Conservation (phyloP, 1,140 invertebrate genomes). For the Lepidurus arcticus region DNA sequence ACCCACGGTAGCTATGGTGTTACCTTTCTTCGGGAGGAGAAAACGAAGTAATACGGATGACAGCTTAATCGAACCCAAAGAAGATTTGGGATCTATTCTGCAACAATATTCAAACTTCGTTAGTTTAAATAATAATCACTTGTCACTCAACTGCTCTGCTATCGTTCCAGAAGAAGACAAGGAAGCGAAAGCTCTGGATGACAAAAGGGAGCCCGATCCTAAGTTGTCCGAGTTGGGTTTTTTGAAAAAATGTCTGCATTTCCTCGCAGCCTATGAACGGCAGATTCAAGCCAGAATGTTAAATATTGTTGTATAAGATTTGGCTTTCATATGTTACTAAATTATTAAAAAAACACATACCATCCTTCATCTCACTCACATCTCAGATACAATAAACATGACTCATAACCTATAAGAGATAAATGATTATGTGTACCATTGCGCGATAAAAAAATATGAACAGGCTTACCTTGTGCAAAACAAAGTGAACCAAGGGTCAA, state of each 20-base stretch:
- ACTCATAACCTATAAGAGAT: too few relatives aligned
- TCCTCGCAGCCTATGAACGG: not conserved
- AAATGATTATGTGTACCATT: too few relatives aligned
- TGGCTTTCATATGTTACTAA: not conserved
- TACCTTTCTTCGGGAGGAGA: slow-evolving; percentile 30
- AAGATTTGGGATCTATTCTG: not conserved
- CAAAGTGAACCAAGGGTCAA: too few relatives aligned
- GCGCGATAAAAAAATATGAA: too few relatives aligned
- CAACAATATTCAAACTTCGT: not conserved
- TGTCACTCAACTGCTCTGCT: not conserved
- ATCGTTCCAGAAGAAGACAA: not conserved
- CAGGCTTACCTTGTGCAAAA: too few relatives aligned
- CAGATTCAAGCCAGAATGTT: not conserved
- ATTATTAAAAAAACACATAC: not conserved
- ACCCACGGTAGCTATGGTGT: slow-evolving; percentile 30
- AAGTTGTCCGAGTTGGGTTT: not conserved
- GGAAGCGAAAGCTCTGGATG: not conserved
- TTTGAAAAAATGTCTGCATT: not conserved
- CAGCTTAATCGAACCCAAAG: not conserved
- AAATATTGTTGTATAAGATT: not conserved
- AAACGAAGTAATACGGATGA: not conserved
- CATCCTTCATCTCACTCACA: not conserved
- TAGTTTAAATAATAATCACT: not conserved
- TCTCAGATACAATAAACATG: too few relatives aligned
- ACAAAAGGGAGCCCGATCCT: not conserved